These are phyloP conservation scores for Anthophora plumipes DNA, from an alignment of 2,888 invertebrate genomes.

Conservation along the genomic window DNA sequence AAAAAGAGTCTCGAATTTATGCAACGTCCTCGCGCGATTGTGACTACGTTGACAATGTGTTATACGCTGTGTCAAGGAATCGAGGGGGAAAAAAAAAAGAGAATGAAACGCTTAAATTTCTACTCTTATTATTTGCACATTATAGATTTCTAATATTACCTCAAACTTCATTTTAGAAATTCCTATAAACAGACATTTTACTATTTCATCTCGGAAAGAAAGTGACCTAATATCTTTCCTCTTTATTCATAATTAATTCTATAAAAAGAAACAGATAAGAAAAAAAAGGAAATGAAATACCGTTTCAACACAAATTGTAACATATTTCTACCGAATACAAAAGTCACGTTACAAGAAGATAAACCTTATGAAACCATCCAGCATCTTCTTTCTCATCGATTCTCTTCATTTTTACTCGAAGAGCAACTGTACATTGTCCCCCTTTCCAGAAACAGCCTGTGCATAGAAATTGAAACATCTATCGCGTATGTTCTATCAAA, in stretches of 20 bases:
- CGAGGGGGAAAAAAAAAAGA: neutral
- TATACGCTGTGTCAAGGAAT: neutral
- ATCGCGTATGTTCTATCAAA: too few species aligned
- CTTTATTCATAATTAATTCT: neutral
- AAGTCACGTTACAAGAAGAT: conserved; percentile 11
- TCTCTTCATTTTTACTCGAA: neutral
- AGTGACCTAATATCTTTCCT: too few species aligned
- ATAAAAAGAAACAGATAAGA: neutral
- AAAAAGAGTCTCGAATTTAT: conserved; percentile 14
- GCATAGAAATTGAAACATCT: neutral
- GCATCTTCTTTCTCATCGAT: conserved; percentile 3
- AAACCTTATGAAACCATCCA: neutral
- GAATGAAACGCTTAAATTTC: neutral
- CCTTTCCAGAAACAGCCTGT: neutral
- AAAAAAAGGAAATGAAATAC: neutral
- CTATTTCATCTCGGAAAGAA: too few species aligned
- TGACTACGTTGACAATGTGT: conserved; percentile 16
- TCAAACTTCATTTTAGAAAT: neutral
- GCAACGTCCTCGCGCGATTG: conserved; percentile 3
- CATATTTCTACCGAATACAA: neutral
- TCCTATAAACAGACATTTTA: neutral
- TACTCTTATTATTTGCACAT: conserved; percentile 3
- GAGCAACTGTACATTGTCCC: conserved; percentile 10
- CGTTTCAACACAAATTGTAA: neutral
- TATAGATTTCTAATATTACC: neutral